Conservation (phyloP, 2,888 invertebrate species). For the Cerastis rubricosa region DNA sequence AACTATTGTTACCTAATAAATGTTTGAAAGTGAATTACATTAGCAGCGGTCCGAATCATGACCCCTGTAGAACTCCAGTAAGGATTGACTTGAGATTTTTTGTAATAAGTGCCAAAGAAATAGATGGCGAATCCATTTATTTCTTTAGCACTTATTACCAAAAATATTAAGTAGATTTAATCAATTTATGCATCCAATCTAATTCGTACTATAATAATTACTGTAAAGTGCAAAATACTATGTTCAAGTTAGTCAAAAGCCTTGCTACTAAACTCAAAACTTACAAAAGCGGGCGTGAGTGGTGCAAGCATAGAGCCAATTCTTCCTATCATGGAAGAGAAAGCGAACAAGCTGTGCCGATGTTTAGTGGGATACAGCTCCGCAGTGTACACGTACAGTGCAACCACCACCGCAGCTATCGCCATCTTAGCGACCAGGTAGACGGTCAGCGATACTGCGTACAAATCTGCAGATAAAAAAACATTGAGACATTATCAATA, state of each 20-base stretch:
- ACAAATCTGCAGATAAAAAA: conserved; percentile 55
- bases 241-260: background rate
- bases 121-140: too few species aligned
- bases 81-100: background rate
- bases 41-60: background rate
- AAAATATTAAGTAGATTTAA: background rate
- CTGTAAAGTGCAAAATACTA: background rate
- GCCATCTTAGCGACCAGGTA: conserved; percentile 91
- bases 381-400: conserved; percentile 91
- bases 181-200: background rate
- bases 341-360: conserved; percentile 90
- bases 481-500: background rate
- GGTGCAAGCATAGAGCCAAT: conserved; percentile 92
- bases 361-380: conserved; percentile 92
- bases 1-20: too few species aligned
- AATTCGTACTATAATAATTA: background rate
- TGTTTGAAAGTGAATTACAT: background rate
- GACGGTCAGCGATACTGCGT: conserved; percentile 80
- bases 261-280: conserved; percentile 45
- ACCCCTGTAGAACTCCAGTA: background rate
- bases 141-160: background rate
- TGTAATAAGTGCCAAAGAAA: too few species aligned
- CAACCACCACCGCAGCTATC: conserved; percentile 90
- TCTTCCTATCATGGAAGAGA: conserved; percentile 91
- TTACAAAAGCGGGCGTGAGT: conserved; percentile 91